A percentile compares a stretch with the other conserved stretches of the same genome.
These are phyloP conservation scores for Leptopterna dolabrata DNA, from an alignment of 2,888 invertebrate genomes.

Conservation along the genomic window DNA sequence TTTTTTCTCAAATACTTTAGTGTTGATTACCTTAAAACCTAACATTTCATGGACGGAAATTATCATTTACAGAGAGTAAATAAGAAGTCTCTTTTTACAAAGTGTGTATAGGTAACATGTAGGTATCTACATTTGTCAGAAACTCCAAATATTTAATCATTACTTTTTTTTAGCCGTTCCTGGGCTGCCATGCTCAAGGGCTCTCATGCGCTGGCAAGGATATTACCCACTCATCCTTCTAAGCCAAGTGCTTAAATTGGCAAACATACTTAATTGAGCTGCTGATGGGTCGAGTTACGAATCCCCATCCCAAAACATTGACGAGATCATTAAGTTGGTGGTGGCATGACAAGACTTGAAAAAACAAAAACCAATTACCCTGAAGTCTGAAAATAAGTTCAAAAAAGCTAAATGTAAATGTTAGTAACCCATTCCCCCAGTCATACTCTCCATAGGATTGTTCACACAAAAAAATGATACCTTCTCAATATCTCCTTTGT, in stretches of 20 bases:
- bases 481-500: too few species aligned
- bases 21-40: slow-evolving; percentile 42
- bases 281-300: neutral
- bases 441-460: too few species aligned
- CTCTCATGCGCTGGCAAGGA: neutral
- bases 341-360: neutral
- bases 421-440: too few species aligned
- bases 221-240: neutral
- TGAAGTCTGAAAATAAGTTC: too few species aligned
- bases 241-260: neutral
- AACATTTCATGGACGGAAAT: slow-evolving; percentile 52
- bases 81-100: slow-evolving; percentile 10
- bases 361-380: too few species aligned
- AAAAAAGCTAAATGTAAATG: too few species aligned
- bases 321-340: neutral
- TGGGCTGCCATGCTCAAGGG: neutral
- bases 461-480: too few species aligned
- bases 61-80: slow-evolving; percentile 26
- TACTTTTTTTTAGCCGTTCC: neutral
- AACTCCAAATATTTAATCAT: neutral
- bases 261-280: neutral
- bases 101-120: neutral
- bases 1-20: neutral
- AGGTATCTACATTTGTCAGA: neutral
- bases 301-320: neutral